A percentile compares a stretch with the other conserved stretches of the same genome.
Conservation (phyloP, 2,888 invertebrate species). For the Seladonia tumulorum region DNA sequence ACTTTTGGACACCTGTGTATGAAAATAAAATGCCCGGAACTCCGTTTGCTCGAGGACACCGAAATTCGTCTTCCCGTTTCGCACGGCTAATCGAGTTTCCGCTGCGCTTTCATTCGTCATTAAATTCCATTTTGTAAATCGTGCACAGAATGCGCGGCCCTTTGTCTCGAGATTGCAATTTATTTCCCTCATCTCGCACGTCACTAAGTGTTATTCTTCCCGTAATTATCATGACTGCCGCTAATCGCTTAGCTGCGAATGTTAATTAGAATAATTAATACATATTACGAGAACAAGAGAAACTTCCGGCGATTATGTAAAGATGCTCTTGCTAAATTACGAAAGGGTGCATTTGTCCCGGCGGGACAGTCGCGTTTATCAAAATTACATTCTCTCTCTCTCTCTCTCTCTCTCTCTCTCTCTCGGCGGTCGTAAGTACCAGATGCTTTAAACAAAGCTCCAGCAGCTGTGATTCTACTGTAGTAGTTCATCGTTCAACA, state of each 20-base stretch:
- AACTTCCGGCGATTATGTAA: constrained; percentile 28
- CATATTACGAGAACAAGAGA: constrained; percentile 29
- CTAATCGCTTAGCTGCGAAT: constrained; percentile 3
- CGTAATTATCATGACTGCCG: background rate
- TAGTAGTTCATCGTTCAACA: too few relatives aligned
- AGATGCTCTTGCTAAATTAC: constrained; percentile 30
- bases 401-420: background rate
- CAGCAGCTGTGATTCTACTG: background rate
- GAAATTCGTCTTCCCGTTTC: background rate
- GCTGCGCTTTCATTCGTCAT: background rate
- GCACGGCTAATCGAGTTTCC: background rate
- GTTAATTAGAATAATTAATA: constrained; percentile 28
- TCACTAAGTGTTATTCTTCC: background rate
- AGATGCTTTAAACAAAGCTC: constrained; percentile 10
- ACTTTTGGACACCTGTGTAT: background rate
- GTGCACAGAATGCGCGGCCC: background rate
- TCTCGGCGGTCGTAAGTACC: background rate
- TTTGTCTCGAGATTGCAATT: background rate
- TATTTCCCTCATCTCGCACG: background rate
- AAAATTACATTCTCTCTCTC: constrained; percentile 19
- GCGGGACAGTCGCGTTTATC: constrained; percentile 16
- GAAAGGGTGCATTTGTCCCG: constrained; percentile 15
- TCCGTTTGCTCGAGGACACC: too few relatives aligned
- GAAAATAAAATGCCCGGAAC: background rate
- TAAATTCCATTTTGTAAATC: background rate